Base-by-base conservation (phyloP, 2,797 vertebrate genomes). In the Loris lydekkerianus region DNA sequence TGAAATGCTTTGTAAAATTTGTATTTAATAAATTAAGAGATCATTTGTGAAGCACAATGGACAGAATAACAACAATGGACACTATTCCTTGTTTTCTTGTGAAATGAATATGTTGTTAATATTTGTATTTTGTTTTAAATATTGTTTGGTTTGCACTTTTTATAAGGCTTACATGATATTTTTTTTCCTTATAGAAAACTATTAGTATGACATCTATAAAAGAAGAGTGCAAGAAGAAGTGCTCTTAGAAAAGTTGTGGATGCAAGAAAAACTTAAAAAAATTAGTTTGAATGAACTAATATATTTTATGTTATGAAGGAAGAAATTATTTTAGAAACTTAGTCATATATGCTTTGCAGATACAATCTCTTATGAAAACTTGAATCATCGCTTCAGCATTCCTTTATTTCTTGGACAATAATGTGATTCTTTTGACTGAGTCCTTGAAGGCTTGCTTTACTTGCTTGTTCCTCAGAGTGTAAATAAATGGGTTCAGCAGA, bases 391-490 rank as follows among this genome's bases (percentile, higher is more conserved):
- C 43, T 77, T 86, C 4, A 5, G 13, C 77, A 82, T 53, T 86
- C 46, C 10, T 49, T 87, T 73, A 87, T 15, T 67, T 95, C 43
- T 53, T 95, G 11, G 40, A 85, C 31, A 20, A 49, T 21, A 67
- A 88, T 37, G 49, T 40, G 67, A 86, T 69, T 92, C 75, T 96
- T 89, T 86, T 94, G 73, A 95, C 15, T 29, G 75, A 89, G 53
- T 94, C 80, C 61, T 4, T 84, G 73, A 95, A 91, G 31, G 88
- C 91, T 65, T 91, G 84, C 69, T 93, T 96, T 17, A 95, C 96
- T 77, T 92, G 82, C 10, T 85, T 92, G 34, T 92, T 92, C 67
- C 81, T 85, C 82, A 77, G 43, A 21, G 82, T 65, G 29, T 92
- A 77, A 77, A 92, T 92, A 15, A 92, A 92, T 21, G 82, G 73